Evolutionary conservation across 2,888 invertebrate genomes (phyloP).

Genomic region (Aphodius granarius): DNA sequence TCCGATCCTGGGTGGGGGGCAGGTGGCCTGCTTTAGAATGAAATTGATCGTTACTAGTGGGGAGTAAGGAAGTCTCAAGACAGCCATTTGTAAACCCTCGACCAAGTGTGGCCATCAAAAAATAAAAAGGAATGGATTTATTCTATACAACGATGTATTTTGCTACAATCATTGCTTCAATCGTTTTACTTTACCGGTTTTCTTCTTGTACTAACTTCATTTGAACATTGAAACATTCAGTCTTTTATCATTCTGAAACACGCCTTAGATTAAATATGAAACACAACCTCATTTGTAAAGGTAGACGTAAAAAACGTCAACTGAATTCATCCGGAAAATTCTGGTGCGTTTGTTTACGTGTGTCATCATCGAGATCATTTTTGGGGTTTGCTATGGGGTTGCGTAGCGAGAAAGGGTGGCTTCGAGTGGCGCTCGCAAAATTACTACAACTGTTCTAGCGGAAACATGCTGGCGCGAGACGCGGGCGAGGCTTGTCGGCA

Average conservation of each 20-base stretch:
- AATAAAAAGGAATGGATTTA: background rate
- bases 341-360: background rate
- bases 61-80: background rate
- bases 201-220: background rate
- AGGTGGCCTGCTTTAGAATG: background rate
- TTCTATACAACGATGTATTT: background rate
- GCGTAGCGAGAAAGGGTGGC: no score
- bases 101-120: background rate
- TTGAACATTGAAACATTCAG: background rate
- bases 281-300: background rate
- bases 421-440: background rate
- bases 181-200: background rate
- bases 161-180: background rate
- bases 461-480: background rate
- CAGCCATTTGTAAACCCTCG: background rate
- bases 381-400: background rate
- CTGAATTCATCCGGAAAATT: background rate
- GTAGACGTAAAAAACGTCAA: background rate
- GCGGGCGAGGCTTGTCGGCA: background rate
- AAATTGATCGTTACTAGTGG: background rate
- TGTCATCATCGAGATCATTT: background rate
- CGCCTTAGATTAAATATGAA: background rate
- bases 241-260: background rate
- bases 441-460: background rate
- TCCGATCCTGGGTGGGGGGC: background rate